These are phyloP conservation scores for Microplitis mediator DNA, from an alignment of 1,140 invertebrate genomes.

Conservation along the genomic window DNA sequence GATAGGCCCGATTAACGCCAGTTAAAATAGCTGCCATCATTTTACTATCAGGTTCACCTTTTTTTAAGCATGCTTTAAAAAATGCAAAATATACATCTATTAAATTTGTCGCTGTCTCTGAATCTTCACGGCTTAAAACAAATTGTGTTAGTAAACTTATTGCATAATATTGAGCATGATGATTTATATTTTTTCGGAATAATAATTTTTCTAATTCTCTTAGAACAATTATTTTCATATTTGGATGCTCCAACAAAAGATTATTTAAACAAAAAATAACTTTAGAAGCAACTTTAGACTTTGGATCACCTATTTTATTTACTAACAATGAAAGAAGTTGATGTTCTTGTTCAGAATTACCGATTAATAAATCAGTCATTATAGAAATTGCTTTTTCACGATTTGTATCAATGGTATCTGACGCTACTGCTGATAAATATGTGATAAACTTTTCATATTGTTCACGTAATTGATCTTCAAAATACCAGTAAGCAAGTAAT, in stretches of 20 bases:
- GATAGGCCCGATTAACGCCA: conserved; percentile 88
- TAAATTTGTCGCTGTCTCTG: conserved; percentile 78
- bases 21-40: conserved; percentile 90
- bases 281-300: conserved; percentile 84
- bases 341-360: conserved; percentile 89
- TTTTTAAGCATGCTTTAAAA: conserved; percentile 91
- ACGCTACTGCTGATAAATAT: conserved; percentile 68
- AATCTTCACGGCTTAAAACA: conserved; percentile 73
- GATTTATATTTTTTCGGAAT: conserved; percentile 84
- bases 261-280: conserved; percentile 85
- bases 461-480: conserved; percentile 83
- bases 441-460: conserved; percentile 76
- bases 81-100: conserved; percentile 94
- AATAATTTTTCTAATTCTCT: conserved; percentile 88
- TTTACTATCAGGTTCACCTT: conserved; percentile 88
- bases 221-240: conserved; percentile 89
- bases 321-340: conserved; percentile 81
- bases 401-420: conserved; percentile 77
- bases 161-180: conserved; percentile 90
- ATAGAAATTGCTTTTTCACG: conserved; percentile 81
- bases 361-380: conserved; percentile 79
- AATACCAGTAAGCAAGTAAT: conserved; percentile 72
- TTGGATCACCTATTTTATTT: conserved; percentile 96
- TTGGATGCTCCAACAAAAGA: conserved; percentile 84
- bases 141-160: conserved; percentile 90